phyloP scores from a whole-genome alignment of 2,888 invertebrate species.

The Norana najaformis region DNA sequence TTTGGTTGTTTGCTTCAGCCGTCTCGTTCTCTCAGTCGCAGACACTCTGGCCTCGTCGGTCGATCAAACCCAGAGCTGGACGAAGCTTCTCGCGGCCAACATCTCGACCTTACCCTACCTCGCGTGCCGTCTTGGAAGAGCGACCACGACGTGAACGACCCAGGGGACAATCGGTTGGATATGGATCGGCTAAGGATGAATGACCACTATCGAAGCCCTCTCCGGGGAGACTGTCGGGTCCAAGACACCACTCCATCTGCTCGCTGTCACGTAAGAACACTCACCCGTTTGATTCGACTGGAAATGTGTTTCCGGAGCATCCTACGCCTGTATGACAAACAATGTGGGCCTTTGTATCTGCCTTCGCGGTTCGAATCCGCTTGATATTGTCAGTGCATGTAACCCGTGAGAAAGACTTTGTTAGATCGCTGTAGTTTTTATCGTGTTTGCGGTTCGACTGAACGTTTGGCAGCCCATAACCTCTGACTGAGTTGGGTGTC shows the following conservation, averaged over 20 bases:
- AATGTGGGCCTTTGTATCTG: not conserved
- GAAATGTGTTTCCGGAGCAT: no score
- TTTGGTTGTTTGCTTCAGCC: not conserved
- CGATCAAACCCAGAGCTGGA: not conserved
- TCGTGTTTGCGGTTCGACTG: not conserved
- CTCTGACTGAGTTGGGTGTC: not conserved
- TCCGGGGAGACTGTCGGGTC: not conserved
- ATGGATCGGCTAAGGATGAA: not conserved
- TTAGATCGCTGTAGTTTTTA: not conserved
- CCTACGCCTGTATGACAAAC: not conserved
- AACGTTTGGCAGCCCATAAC: not conserved
- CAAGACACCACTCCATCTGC: not conserved
- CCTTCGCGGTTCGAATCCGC: not conserved
- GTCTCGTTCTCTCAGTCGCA: not conserved
- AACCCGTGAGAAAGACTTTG: no score
- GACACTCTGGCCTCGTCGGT: not conserved
- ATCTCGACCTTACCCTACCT: not conserved
- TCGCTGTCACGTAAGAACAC: not conserved
- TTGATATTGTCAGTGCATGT: not conserved
- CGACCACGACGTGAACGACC: not conserved
- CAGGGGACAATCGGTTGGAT: not conserved
- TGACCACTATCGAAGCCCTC: not conserved
- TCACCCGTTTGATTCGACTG: not conserved
- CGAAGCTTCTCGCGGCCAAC: not conserved
- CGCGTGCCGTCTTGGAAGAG: slow-evolving; percentile 2